Base-by-base conservation (phyloP, 2,888 invertebrate genomes). In the Chymomyza fuscimana region DNA sequence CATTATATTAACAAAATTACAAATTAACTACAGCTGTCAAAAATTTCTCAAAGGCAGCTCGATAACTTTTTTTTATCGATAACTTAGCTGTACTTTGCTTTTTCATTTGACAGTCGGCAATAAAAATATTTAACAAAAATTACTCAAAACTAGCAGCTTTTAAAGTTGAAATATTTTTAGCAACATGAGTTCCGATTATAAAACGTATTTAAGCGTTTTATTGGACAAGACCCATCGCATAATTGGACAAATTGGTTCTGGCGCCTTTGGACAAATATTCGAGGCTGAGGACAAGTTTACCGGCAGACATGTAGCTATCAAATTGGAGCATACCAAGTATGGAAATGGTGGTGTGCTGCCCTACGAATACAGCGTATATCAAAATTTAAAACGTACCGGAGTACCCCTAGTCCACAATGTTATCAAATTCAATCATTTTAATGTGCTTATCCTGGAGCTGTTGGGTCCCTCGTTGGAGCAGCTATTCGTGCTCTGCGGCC, bases 361-460 rank as follows among this genome's bases (percentile, higher is more conserved):
- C 0, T n/a, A 9, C 19, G 85, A 81, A 58, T 68, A 52, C 36
- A 16, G 5, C 0, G 0, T 71, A 1, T 82, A 80, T 36, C 16
- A 7, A 0, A 1, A 0, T 1, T 10, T 81, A 19, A 0, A 46
- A 12, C 40, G 15, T 2, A 0, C 0, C 3, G 85, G 77, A 0
- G 59, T 82, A 15, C 78, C 85, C 0, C 12, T 5, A 2, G 65
- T 72, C 1, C 32, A 62, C 25, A 3, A 10, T 4, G 67, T 5
- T 15, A 61, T 10, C 6, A 10, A 0, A 6, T 16, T 25, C 1
- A 0, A 0, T 1, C 4, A 25, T 0, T 56, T 9, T 9, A 69
- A 80, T 54, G 54, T 61, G 16, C 6, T 85, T 70, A 70, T 58
- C 1, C 78, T 85, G 80, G 63, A 85, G 40, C 67, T 78, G n/a